A percentile compares a stretch with the other conserved stretches of the same genome.
Evolutionary conservation across 2,888 invertebrate species (phyloP).

Genomic region (Tholera decimalis): DNA sequence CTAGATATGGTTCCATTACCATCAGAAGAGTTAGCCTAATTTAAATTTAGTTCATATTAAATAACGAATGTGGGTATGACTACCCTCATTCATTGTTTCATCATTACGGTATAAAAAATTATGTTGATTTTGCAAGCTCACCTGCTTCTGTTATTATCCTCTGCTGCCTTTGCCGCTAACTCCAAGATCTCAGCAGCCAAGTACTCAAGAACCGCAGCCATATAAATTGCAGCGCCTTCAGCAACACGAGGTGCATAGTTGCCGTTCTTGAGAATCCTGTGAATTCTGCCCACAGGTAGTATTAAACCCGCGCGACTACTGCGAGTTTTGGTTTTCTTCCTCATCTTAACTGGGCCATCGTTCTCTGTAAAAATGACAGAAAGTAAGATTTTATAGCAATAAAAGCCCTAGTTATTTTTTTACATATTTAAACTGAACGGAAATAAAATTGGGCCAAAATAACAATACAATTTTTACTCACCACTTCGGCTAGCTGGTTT

Average conservation of each 20-base stretch:
- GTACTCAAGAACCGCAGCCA: slow-evolving; percentile 93
- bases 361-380: slow-evolving; percentile 26
- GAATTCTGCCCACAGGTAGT: slow-evolving; percentile 92
- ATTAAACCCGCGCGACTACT: slow-evolving; percentile 91
- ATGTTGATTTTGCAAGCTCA: slow-evolving; percentile 40
- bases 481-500: slow-evolving; percentile 36
- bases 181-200: slow-evolving; percentile 94
- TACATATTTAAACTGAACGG: too few species aligned
- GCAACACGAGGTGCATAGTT: slow-evolving; percentile 92
- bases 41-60: neutral
- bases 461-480: slow-evolving; percentile 25
- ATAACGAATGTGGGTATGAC: slow-evolving; percentile 18
- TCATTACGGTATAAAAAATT: too few species aligned
- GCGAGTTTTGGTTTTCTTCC: slow-evolving; percentile 86
- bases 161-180: slow-evolving; percentile 93
- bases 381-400: neutral
- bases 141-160: slow-evolving; percentile 93
- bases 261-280: slow-evolving; percentile 92
- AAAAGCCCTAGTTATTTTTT: neutral
- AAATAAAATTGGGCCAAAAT: slow-evolving; percentile 7
- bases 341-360: slow-evolving; percentile 30
- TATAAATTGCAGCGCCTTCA: slow-evolving; percentile 89
- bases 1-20: neutral
- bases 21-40: neutral
- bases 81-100: too few species aligned